Base-by-base conservation (phyloP, 1,140 invertebrate genomes). In the Aphaenogaster floridana region DNA sequence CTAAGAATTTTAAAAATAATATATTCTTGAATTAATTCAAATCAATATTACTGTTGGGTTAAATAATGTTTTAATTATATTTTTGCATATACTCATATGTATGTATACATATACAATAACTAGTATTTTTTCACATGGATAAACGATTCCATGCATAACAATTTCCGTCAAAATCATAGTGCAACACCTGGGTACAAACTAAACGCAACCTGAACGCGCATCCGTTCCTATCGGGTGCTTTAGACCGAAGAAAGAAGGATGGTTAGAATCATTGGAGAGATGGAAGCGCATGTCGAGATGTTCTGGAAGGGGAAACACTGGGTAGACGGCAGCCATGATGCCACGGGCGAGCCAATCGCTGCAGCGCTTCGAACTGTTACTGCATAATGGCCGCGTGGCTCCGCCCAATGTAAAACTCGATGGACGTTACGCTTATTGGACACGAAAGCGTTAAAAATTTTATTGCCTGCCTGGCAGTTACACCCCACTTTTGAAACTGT, bases 331-430 rank as follows among this genome's bases (percentile, higher is more conserved):
- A 77, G 95, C 95, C 95, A 95, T 95, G 93, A 94, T 95, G 93
- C 81, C 6, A 59, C 68, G 8, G 0, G 13, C 59, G 71, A 66
- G 80, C 95, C 94, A 95, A 95, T 95, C 86, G 90, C 71, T 69
- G 83, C 5, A 15, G 28, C n/a, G 72, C 74, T 34, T 89, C 83
- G 72, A n/a, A 66, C 86, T 77, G 93, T 94, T 93, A 92, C 90
- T 89, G 91, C 89, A 93, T 95, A 94, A 95, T 95, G 95, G 95
- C 95, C 91, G 95, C 95, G 89, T 71, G 88, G 90, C 91, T 66
- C 93, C 94, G 94, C 95, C 95, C 93, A 88, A 81, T 90, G 89
- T 91, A 92, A 91, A 91, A 91, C 89, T 86, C 71, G 87, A 86
- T 89, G 91, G 90, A 92, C 93, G 87, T 91, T 66, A 91, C 90